Conservation (phyloP, 2,113 vertebrate genomes). For the Bathybates hornii region DNA sequence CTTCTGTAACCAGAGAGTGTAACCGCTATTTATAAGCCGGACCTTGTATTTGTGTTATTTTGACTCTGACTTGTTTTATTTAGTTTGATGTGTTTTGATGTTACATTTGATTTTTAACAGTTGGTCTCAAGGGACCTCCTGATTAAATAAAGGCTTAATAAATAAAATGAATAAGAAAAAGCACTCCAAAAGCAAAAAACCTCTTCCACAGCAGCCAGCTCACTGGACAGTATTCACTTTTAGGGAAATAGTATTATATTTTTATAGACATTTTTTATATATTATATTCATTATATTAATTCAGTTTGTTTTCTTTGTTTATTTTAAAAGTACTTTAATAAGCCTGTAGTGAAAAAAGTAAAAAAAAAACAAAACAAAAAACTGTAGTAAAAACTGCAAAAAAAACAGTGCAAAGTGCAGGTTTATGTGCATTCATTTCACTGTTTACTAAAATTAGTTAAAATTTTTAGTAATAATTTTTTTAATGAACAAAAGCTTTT, state of each 20-base stretch:
- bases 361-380: too few species aligned
- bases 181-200: accelerated
- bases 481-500: not conserved
- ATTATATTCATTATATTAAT: not conserved
- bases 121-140: not conserved
- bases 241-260: not conserved
- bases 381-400: not conserved
- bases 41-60: not conserved
- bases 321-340: not conserved
- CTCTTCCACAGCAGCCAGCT: not conserved
- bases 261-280: not conserved
- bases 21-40: accelerated
- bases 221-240: not conserved
- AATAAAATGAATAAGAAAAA: not conserved
- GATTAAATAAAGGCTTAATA: not conserved
- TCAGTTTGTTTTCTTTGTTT: not conserved
- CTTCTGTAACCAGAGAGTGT: not conserved
- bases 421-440: not conserved
- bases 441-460: not conserved
- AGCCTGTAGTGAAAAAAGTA: not conserved
- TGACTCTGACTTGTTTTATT: not conserved
- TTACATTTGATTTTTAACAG: not conserved
- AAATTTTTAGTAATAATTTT: accelerated
- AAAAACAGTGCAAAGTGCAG: not conserved
- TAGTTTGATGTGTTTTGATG: not conserved